Percentiles rank a stretch among this genome's conserved stretches.
Conservation (phyloP, 2,888 invertebrate genomes). For the Apodemia hepburni region DNA sequence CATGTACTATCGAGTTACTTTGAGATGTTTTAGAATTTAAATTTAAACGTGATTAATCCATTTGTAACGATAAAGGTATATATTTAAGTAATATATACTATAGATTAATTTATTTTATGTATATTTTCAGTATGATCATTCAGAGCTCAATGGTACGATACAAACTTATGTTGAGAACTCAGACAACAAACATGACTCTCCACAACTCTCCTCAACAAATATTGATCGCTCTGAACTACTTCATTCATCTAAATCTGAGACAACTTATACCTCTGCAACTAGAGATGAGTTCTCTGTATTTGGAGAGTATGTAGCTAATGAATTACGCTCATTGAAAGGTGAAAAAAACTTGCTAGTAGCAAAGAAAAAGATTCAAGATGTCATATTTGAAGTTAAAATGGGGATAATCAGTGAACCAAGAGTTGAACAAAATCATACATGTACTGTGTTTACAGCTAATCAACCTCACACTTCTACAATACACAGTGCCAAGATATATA, state of each 20-base stretch:
- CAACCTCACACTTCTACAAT: conserved; percentile 43
- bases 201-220: conserved; percentile 51
- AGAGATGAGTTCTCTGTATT: conserved; percentile 80
- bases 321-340: conserved; percentile 76
- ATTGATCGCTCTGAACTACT: conserved; percentile 45
- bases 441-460: conserved; percentile 49
- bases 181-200: conserved; percentile 46
- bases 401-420: conserved; percentile 67
- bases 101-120: neutral
- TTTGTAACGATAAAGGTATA: no score
- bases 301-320: conserved; percentile 81
- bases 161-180: conserved; percentile 43
- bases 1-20: no score
- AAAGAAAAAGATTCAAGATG: conserved; percentile 81
- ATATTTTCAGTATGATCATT: conserved; percentile 52
- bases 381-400: conserved; percentile 82
- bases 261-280: conserved; percentile 37
- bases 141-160: conserved; percentile 41
- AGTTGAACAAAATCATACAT: conserved; percentile 43
- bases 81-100: no score
- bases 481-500: conserved; percentile 54
- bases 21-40: no score
- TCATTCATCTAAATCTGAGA: conserved; percentile 45
- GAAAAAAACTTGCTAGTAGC: conserved; percentile 77
- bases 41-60: no score